A percentile compares a stretch with the other conserved stretches of the same genome.
These are phyloP conservation scores for Genyomyrus donnyi DNA, from an alignment of 2,113 vertebrate species.

Conservation along the genomic window DNA sequence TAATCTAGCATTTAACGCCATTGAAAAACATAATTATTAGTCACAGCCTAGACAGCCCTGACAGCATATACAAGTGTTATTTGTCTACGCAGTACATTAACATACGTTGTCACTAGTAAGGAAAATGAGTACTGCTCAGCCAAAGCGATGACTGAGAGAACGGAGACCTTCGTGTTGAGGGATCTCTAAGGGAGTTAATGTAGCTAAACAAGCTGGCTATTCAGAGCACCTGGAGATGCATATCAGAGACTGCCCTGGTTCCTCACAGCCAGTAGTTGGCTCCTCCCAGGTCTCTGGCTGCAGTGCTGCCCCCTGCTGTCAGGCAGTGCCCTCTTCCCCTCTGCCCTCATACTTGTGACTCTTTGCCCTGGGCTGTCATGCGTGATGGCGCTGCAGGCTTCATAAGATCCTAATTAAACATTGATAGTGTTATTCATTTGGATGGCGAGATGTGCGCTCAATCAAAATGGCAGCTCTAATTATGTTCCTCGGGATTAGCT, in stretches of 20 bases:
- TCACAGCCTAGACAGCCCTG: neutral
- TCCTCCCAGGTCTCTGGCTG: neutral
- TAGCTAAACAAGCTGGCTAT: neutral
- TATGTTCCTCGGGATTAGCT: conserved; percentile 81
- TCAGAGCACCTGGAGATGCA: neutral
- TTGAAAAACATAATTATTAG: neutral
- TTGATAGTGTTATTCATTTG: conserved; percentile 77
- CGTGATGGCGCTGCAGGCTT: conserved; percentile 54
- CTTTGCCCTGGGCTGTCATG: neutral
- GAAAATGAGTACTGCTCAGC: neutral
- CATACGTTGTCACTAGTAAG: neutral
- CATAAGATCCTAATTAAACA: conserved; percentile 75
- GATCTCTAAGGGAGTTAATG: neutral
- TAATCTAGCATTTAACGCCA: neutral
- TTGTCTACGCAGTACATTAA: neutral
- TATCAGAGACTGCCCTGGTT: neutral
- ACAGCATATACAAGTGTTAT: neutral
- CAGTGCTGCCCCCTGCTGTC: neutral
- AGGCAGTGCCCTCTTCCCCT: neutral
- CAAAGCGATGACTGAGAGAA: neutral
- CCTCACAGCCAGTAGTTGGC: neutral
- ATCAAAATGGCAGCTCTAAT: conserved; percentile 91
- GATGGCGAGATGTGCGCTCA: conserved; percentile 65
- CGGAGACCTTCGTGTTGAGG: neutral
- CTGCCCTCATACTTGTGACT: neutral